Evolutionary conservation across 2,888 invertebrate genomes (phyloP), one percentile per base, ranked within the genome.

Genomic region (Gandaritis pyraliata): DNA sequence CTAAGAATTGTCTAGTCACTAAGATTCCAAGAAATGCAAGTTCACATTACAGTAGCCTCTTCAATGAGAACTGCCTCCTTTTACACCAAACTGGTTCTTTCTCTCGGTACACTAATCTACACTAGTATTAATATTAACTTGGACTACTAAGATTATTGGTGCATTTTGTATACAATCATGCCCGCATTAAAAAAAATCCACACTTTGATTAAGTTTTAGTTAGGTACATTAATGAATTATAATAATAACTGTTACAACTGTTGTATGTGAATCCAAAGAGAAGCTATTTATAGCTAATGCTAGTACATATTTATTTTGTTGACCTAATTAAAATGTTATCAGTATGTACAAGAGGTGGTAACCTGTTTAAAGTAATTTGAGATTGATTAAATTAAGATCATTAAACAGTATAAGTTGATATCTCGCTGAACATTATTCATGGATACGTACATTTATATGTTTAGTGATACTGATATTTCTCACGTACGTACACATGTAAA

Each of bases 401-500:
- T 16, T 18, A 50, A 48, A 38, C 38, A 0, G 6, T n/a, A 38
- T 36, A 46, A 41, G 23, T 45, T 51, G 36, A 52, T 59, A 56
- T 57, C 56, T 52, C 43, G 51, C 38, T 29, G 52, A 48, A 56
- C 13, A 52, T 59, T 59, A 60, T 56, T 52, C 58, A 63, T 61
- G 46, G 23, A 33, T 60, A 50, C 33, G 29, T 59, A 43, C 16
- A 16, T 16, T 43, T 43, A 51, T 63, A 51, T 64, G 65, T 63
- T 60, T 53, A 66, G 54, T 53, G 57, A 78, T 79, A 87, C 84
- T 77, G 80, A 78, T 87, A 88, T 88, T 90, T 90, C 90, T 89
- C 90, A 90, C 86, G 87, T 88, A 85, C n/a, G n/a, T n/a, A n/a
- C n/a, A n/a, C 84, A 86, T 89, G 90, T 89, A 89, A 90, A 90